These are phyloP conservation scores for Cochlearius cochlearius DNA, from an alignment of 2,113 vertebrate genomes.

Conservation along the genomic window DNA sequence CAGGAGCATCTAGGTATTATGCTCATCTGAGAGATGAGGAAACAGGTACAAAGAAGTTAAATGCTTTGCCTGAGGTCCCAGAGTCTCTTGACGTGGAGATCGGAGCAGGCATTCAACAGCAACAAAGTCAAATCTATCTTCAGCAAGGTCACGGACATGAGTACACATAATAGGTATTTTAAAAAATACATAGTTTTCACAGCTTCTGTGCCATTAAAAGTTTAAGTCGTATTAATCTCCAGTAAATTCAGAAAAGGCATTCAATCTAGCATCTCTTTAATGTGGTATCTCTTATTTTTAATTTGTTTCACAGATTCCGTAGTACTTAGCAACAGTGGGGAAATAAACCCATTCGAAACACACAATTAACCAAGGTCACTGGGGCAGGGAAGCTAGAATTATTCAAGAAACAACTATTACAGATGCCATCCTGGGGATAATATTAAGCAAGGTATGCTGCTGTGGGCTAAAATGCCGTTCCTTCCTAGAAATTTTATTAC, in stretches of 20 bases:
- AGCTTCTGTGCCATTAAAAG: conserved; percentile 11
- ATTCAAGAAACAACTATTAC: conserved; percentile 15
- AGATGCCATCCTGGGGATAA: conserved; percentile 10
- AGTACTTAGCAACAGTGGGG: conserved; percentile 28
- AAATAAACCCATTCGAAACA: conserved; percentile 57
- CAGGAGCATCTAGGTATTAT: not conserved
- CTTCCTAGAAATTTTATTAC: not conserved
- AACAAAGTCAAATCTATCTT: not conserved
- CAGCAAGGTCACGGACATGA: not conserved
- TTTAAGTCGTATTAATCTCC: conserved; percentile 18
- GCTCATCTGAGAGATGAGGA: not conserved
- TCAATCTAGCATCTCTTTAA: conserved; percentile 47
- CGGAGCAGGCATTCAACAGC: not conserved
- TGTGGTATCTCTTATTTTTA: conserved; percentile 20
- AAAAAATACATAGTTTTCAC: not conserved
- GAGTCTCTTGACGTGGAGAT: not conserved
- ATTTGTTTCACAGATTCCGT: conserved; percentile 30
- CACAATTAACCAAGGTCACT: conserved; percentile 58
- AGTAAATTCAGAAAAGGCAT: not conserved
- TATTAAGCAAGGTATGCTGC: not conserved
- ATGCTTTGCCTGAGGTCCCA: not conserved
- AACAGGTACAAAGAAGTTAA: not conserved
- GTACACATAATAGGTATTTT: not conserved
- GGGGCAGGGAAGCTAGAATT: conserved; percentile 28
- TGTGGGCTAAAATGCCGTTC: not conserved